Percentiles rank a stretch among this genome's conserved stretches.
Evolutionary conservation across 2,113 vertebrate genomes (phyloP).

Genomic region (Sander vitreus): DNA sequence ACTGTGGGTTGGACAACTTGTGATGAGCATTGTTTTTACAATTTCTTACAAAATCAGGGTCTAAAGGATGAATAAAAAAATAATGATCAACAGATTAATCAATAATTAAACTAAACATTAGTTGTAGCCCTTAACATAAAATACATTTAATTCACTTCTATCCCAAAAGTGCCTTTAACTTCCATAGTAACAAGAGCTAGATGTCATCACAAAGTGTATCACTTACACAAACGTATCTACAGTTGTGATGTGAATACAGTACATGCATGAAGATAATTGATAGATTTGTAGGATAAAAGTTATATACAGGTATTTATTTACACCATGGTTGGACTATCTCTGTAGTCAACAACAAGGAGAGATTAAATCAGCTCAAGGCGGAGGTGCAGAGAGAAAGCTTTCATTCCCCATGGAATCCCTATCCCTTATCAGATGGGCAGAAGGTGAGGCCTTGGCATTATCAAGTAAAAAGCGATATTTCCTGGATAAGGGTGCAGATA

Average conservation of each 20-base stretch:
- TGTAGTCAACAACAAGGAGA: conserved; percentile 22
- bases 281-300: conserved; percentile 6
- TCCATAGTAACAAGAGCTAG: background rate
- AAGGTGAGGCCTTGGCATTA: conserved; percentile 58
- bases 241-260: background rate
- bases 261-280: background rate
- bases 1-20: too few species aligned
- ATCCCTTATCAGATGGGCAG: conserved; percentile 64
- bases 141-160: background rate
- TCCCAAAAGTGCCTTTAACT: background rate
- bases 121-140: background rate
- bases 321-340: conserved; percentile 6
- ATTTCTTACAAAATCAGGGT: background rate
- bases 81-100: too few species aligned
- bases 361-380: conserved; percentile 48
- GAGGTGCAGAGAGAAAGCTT: conserved; percentile 53
- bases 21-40: background rate
- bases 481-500: conserved; percentile 39
- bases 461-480: conserved; percentile 42
- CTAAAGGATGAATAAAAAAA: background rate
- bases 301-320: conserved; percentile 26
- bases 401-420: conserved; percentile 33
- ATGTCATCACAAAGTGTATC: background rate
- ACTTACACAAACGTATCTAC: background rate
- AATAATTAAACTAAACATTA: background rate